Conservation (phyloP, 2,888 invertebrate species). For the Cerastis leucographa region DNA sequence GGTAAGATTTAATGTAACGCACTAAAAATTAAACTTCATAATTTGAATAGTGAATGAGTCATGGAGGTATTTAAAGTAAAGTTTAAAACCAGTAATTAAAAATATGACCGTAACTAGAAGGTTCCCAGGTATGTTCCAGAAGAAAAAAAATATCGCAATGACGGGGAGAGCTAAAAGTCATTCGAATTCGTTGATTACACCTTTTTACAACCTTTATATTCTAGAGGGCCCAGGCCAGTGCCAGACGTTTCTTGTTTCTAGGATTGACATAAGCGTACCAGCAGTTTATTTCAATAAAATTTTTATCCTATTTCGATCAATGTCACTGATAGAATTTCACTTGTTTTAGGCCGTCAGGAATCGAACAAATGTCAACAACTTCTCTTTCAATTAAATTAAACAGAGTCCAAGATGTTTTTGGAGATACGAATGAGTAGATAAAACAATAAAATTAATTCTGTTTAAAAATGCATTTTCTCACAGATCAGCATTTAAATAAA, state of each 20-base stretch:
- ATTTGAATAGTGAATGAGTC: too few relatives aligned
- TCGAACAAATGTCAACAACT: not conserved
- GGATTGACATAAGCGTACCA: not conserved
- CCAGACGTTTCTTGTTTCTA: not conserved
- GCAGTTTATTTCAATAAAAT: not conserved
- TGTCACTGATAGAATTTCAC: not conserved
- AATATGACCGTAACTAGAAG: too few relatives aligned
- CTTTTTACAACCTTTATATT: not conserved
- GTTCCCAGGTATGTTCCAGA: too few relatives aligned
- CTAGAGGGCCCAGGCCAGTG: not conserved
- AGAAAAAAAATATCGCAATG: too few relatives aligned
- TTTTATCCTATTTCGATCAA: not conserved
- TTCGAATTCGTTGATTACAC: too few relatives aligned
- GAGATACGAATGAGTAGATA: not conserved
- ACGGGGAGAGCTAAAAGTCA: too few relatives aligned
- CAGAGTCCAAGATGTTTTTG: not conserved
- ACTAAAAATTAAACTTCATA: too few relatives aligned
- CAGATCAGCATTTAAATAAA: constrained; percentile 43
- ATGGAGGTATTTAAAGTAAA: too few relatives aligned
- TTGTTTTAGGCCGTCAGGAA: not conserved
- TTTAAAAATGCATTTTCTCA: constrained; percentile 1
- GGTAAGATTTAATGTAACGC: too few relatives aligned
- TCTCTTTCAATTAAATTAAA: not conserved
- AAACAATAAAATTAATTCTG: not conserved
- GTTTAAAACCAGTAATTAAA: too few relatives aligned